Conservation (phyloP, 2,797 vertebrate species). For the Cossypha heuglini region DNA sequence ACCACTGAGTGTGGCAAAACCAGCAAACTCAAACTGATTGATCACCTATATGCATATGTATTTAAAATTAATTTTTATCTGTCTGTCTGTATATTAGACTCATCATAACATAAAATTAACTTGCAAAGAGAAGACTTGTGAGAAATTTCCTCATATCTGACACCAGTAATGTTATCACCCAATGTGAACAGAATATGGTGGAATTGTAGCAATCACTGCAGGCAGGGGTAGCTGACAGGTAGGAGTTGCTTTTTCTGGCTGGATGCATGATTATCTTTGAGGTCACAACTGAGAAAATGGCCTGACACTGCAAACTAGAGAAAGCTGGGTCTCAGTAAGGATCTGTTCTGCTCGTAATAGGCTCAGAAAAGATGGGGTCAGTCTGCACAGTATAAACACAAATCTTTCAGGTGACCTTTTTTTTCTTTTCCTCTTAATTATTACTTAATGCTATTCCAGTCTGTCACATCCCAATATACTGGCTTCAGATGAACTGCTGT, state of each 20-base stretch:
- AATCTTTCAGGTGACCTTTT: neutral
- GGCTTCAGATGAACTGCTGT: neutral
- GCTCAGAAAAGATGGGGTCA: neutral
- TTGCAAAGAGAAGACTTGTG: neutral
- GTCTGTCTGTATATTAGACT: neutral
- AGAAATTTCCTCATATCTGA: neutral
- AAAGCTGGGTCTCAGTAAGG: neutral
- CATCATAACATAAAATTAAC: neutral
- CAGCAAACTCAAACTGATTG: neutral
- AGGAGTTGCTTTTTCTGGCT: neutral
- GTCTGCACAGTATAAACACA: neutral
- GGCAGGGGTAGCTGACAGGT: neutral
- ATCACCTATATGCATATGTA: neutral
- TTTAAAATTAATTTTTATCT: neutral
- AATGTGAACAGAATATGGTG: rapidly evolving
- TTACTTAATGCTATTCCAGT: neutral
- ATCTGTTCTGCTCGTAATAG: neutral
- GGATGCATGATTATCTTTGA: neutral
- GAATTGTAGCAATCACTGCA: neutral
- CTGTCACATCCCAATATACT: neutral
- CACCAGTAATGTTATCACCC: rapidly evolving
- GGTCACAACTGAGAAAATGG: neutral
- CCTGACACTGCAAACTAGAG: neutral
- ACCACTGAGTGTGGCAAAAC: neutral
- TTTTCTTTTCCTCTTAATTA: neutral